Evolutionary conservation across 1,140 invertebrate species (phyloP), one percentile per base, ranked within the genome.

Genomic region (Macrotrachela quadricornifera): DNA sequence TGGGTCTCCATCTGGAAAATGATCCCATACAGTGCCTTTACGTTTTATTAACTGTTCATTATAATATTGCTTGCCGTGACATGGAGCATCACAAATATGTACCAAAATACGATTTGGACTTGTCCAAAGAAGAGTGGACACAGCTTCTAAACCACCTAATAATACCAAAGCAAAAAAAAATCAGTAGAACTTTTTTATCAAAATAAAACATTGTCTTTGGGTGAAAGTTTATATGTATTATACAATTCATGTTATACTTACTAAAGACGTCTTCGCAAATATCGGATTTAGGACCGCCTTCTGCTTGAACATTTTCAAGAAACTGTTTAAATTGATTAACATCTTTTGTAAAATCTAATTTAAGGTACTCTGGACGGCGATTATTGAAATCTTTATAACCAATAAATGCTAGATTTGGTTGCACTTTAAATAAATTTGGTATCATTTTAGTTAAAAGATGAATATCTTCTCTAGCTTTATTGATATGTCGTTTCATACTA

Each of bases 11-110:
- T 6, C 2, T 14, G 49, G 40, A 42, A 21, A 50, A 8, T 17
- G 12, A 21, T 50, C 49, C 21, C 21, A 11, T 10, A 15, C 12
- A 21, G 16, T 6, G 14, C 8, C 8, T 30, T 30, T 30, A 42
- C 21, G 16, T 10, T n/a, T 15, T 14, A 11, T 6, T 21, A 4
- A 4, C 8, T 8, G 2, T 4, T 30, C 2, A 30, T 16, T 14
- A 8, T 50, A 39, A 50, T 41, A 50, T 21, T 13, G 17, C 16
- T 17, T 17, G 18, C 49, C 49, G 42, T 50, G 49, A 50, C 49
- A 50, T 11, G 49, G 39, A 10, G 49, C 38, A 50, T 50, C 49
- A 13, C 49, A 38, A 9, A 50, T 50, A 42, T 50, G 49, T 18
- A 50, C 21, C 1, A 50, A 14, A 30, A 50, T 39, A 9, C 49